Conservation (phyloP, 2,113 vertebrate genomes). For the Lepidothrix coronata region DNA sequence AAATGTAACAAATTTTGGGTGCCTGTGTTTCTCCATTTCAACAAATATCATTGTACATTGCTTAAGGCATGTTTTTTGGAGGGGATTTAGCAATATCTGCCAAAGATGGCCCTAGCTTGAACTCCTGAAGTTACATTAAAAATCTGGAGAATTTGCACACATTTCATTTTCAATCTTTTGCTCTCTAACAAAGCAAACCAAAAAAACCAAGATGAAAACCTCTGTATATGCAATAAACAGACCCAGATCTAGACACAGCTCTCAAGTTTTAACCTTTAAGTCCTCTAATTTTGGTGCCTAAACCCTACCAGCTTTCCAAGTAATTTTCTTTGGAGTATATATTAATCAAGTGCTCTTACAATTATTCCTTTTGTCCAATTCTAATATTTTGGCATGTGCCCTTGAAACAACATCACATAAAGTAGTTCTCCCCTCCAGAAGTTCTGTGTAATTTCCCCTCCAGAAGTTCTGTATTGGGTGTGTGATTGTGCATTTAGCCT, state of each 20-base stretch:
- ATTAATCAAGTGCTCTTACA: neutral
- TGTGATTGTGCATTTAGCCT: neutral
- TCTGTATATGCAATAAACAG: neutral
- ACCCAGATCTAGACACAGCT: neutral
- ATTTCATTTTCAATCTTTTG: neutral
- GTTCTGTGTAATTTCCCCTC: neutral
- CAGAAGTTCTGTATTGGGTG: neutral
- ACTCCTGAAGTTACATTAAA: neutral
- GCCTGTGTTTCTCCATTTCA: neutral
- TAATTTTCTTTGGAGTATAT: neutral
- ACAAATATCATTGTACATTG: neutral
- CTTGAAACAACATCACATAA: neutral
- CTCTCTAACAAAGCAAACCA: neutral
- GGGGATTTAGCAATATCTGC: neutral
- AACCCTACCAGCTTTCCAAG: neutral
- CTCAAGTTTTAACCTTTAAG: neutral
- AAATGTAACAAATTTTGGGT: neutral
- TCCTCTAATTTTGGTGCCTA: neutral
- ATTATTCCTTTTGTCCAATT: neutral
- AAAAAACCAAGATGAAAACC: neutral
- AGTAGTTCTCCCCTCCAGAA: neutral
- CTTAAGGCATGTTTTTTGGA: neutral
- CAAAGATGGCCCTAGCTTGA: neutral
- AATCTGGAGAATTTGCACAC: neutral
- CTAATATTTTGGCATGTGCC: neutral